Conservation (phyloP, 2,888 invertebrate genomes). For the Drosophila pseudotakahashii region DNA sequence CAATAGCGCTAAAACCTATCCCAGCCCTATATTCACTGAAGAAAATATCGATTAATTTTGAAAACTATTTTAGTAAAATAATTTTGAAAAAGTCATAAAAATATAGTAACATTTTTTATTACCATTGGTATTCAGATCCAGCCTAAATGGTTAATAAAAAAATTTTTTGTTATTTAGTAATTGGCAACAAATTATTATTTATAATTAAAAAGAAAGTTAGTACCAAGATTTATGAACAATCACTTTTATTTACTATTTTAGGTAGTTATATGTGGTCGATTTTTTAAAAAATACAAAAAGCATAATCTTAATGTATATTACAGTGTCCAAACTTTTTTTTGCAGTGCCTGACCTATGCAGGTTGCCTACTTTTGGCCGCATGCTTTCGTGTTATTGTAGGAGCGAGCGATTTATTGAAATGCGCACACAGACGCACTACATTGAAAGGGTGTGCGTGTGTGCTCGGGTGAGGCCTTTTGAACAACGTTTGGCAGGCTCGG, state of each 20-base stretch:
- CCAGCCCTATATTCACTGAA: not conserved
- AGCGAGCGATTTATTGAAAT: slow-evolving; percentile 75
- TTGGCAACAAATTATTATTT: no score
- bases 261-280: no score
- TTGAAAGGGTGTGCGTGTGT: slow-evolving; percentile 56
- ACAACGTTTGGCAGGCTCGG: slow-evolving; percentile 50
- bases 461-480: slow-evolving; percentile 42
- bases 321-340: not conserved
- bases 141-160: no score
- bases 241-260: no score
- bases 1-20: slow-evolving; percentile 35
- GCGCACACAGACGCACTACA: slow-evolving; percentile 55
- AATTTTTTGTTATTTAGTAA: no score
- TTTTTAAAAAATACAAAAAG: no score
- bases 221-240: no score
- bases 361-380: slow-evolving; percentile 44
- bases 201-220: no score
- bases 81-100: no score
- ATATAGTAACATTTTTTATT: no score
- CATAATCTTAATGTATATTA: no score
- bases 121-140: no score
- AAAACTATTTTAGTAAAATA: not conserved
- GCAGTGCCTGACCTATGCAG: slow-evolving; percentile 23
- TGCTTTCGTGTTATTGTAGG: slow-evolving; percentile 68
- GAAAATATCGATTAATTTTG: slow-evolving; percentile 1